Evolutionary conservation across 2,113 vertebrate species (phyloP), one percentile per base, ranked within the genome.

Genomic region (Scolopax mira): DNA sequence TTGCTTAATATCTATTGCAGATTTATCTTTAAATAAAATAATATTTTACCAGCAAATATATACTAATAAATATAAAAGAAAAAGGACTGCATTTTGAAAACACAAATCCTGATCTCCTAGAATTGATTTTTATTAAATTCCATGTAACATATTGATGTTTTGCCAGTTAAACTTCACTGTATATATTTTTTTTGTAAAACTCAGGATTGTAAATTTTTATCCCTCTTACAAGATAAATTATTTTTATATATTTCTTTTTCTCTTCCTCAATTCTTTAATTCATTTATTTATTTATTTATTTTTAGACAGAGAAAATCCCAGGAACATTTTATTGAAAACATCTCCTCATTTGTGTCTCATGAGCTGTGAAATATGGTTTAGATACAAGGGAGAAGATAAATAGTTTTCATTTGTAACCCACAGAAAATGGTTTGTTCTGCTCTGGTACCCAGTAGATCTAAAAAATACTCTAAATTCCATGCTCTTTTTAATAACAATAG

Each of bases 341-440:
- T 74, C 41, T 74, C 79, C 44, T n/a, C 21, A 55, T 89, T 95
- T 89, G 21, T 93, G 85, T 85, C 85, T 96, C 48, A 91, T 93
- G 85, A 92, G 39, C 60, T 96, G 82, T 95, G 78, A 97, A 97
- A 96, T 92, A 94, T 58, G 70, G 83, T 95, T 98, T 97, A 83
- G 80, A 92, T 79, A 93, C 54, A 93, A 93, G 67, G 39, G 66
- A 92, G 64, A 91, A 96, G 92, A 96, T 94, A 96, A 96, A 97
- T 92, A 82, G 55, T 88, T 97, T 97, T 97, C 79, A 94, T 93
- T 81, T 94, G 67, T 78, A 97, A 67, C 11, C 54, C 60, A 89
- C 54, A 93, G 33, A 80, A 97, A 92, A 94, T 77, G 33, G 39
- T 89, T 95, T 94, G 71, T 94, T 97, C 90, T 96, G 89, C 94